Conservation (phyloP, 1,140 invertebrate genomes). For the Latrodectus geometricus region DNA sequence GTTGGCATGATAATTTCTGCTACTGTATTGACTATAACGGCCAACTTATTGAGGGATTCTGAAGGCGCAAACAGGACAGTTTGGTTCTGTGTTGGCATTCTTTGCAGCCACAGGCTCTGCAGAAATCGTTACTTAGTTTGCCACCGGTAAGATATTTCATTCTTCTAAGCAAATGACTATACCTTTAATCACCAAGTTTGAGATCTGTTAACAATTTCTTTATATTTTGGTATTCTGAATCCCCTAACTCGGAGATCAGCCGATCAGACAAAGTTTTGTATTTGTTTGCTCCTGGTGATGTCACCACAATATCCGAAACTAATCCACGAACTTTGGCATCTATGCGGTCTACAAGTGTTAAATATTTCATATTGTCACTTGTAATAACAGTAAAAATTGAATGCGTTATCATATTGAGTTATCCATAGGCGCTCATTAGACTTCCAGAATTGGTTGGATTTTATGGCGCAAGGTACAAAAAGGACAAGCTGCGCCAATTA, state of each 20-base stretch:
- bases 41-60: background rate
- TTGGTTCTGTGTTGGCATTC: conserved; percentile 16
- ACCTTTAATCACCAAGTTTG: background rate
- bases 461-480: too few species aligned
- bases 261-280: background rate
- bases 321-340: background rate
- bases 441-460: too few species aligned
- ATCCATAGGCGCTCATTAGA: background rate
- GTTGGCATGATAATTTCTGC: conserved; percentile 1
- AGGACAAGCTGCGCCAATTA: too few species aligned
- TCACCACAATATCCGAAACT: conserved; percentile 2
- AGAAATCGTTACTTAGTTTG: background rate
- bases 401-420: background rate
- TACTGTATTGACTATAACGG: conserved; percentile 23
- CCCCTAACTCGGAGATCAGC: conserved; percentile 2
- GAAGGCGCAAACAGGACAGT: conserved; percentile 5
- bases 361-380: conserved; percentile 14
- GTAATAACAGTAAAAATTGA: background rate
- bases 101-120: conserved; percentile 18
- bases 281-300: background rate
- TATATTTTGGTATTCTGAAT: conserved; percentile 1
- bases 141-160: background rate
- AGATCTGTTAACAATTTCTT: conserved; percentile 20
- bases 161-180: background rate
- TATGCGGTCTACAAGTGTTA: background rate